Evolutionary conservation across 2,888 invertebrate species (phyloP), one percentile per base, ranked within the genome.

Genomic region (Hirtodrosophila trivittata): DNA sequence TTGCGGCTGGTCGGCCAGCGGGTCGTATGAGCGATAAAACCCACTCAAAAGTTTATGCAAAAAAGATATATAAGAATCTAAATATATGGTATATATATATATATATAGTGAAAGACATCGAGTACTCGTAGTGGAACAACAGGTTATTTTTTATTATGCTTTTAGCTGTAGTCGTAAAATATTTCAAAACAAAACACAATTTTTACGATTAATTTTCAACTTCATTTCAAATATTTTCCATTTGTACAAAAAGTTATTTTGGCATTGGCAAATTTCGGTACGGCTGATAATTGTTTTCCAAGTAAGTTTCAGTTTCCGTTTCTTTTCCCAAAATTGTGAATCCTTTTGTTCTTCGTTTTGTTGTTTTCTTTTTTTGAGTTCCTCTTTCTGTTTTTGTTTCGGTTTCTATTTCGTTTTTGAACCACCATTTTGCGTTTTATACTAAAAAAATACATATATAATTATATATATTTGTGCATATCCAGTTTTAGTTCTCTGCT

Each of bases 261-360:
- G 89, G 86, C 90, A 88, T 88, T 89, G 76, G 84, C 85, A 72
- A 90, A 90, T 84, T 84, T 88, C 77, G 85, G 86, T 76, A 82
- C 84, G 78, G 89, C 90, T 76, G 91, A 91, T 84, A 90, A 91
- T 89, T 91, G 91, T 85, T 90, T 90, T 85, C 91, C 90, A 90
- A 86, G 91, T 91, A 91, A 91, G 91, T 91, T 89, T 82, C 71
- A 37, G 33, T 68, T 76, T 63, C 30, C 30, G 21, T 54, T 6
- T 28, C 7, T 14, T 38, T 62, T 51, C 46, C 45, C 63, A 54
- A 77, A 66, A 67, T 77, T 66, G 37, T 30, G 39, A 39, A 25
- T 6, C n/a, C 7, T 12, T 35, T 35, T n/a, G 6, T 6, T 8
- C 21, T 26, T 12, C 25, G 25, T 26, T 21, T 26, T 42, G 10